Percentiles rank a stretch among this genome's conserved stretches.
phyloP scores from a whole-genome alignment of 2,888 invertebrate species.

The Empis livida region DNA sequence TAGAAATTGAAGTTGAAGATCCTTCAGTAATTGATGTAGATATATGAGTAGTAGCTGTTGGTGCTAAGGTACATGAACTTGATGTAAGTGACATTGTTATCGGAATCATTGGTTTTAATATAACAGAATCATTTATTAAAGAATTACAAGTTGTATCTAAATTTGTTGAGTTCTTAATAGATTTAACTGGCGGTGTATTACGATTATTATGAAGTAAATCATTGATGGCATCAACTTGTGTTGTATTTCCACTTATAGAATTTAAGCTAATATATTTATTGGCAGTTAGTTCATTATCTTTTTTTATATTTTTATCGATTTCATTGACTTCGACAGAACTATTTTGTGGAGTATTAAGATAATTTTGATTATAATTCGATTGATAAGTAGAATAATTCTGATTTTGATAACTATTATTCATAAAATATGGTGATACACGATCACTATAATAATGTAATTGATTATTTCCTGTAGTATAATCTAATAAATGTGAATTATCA shows the following conservation, averaged over 20 bases:
- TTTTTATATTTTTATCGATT: too few species aligned
- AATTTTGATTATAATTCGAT: too few species aligned
- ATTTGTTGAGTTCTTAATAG: not conserved
- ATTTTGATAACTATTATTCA: too few species aligned
- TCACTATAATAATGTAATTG: too few species aligned
- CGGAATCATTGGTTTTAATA: not conserved
- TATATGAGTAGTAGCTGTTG: not conserved
- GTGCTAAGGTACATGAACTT: not conserved
- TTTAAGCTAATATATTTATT: slow-evolving; percentile 9
- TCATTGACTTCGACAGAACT: too few species aligned
- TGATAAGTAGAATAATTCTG: too few species aligned
- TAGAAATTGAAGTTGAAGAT: not conserved
- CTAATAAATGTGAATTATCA: not conserved
- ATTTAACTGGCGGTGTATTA: slow-evolving; percentile 19
- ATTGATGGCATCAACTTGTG: slow-evolving; percentile 31
- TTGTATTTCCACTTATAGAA: slow-evolving; percentile 25
- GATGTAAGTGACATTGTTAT: not conserved
- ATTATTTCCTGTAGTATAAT: too few species aligned
- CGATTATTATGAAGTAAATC: slow-evolving; percentile 33
- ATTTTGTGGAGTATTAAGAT: too few species aligned
- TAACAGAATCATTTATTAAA: not conserved
- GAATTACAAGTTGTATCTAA: not conserved
- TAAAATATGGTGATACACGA: too few species aligned
- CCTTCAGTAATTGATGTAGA: not conserved
- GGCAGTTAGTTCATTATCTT: too few species aligned